Conservation (phyloP, 2,113 vertebrate genomes). For the Lanius collurio region DNA sequence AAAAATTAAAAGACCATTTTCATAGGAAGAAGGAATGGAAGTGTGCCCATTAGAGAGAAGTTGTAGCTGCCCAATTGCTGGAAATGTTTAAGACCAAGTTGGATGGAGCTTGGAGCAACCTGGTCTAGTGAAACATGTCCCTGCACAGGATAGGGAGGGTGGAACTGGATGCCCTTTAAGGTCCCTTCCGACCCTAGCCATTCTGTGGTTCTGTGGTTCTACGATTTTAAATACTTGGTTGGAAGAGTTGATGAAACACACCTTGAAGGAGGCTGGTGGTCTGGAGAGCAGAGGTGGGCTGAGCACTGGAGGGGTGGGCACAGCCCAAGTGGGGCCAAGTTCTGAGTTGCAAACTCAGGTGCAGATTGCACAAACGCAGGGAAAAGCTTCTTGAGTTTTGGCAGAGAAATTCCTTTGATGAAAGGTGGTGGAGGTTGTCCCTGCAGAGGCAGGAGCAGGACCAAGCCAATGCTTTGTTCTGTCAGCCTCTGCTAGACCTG, state of each 20-base stretch:
- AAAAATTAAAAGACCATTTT: neutral
- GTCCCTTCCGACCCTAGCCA: neutral
- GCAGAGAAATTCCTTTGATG: neutral
- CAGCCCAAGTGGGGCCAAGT: neutral
- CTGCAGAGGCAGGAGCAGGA: neutral
- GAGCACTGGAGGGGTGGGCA: neutral
- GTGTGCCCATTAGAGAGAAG: neutral
- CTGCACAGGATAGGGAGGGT: neutral
- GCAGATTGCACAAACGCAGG: neutral
- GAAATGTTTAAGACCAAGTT: neutral
- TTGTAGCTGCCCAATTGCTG: rapidly evolving
- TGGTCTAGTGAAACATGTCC: neutral
- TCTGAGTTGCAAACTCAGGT: neutral
- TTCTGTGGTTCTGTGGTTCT: neutral
- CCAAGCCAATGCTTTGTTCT: neutral
- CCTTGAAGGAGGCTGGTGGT: neutral
- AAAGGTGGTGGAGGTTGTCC: neutral
- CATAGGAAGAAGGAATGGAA: neutral
- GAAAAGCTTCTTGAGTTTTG: neutral
- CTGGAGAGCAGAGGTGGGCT: neutral
- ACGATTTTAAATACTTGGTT: neutral
- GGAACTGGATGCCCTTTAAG: neutral
- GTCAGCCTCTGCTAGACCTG: neutral
- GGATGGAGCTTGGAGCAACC: neutral
- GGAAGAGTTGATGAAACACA: neutral